Base-by-base conservation (phyloP, 2,888 invertebrate species). In the Ectobius pallidus region DNA sequence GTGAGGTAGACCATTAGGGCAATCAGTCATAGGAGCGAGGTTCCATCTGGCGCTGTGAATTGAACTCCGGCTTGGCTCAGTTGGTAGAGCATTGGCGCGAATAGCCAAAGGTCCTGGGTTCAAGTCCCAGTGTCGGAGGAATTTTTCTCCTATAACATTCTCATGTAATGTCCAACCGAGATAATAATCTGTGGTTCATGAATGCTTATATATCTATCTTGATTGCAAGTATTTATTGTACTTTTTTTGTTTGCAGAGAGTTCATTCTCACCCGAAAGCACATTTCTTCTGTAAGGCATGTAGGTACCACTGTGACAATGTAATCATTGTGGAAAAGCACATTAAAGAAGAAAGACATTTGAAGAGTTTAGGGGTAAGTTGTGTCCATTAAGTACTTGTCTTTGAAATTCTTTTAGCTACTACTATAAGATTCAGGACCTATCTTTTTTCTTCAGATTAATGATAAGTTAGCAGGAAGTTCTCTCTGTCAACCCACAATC, bases 261-360 rank as follows among this genome's bases (percentile, higher is more conserved):
- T 63, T 27, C 22, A 18, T 1, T 55, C 49, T 18, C 49, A 71
- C 68, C 71, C 71, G 2, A 34, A 49, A 20, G 73, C 73, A 58
- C 49, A 16, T 2, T 73, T 73, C 30, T 22, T 32, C 14, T 74
- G 74, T 44, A 65, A 58, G 32, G 67, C 72, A 16, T 74, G 74
- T 61, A 42, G 63, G 18, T 74, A 74, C 46, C 70, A 72, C 39
- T 74, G 74, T 67, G 74, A 74, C 49, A 70, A 11, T 3, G 16
- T 70, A 7, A 20, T 55, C 3, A 58, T 73, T 4, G 73, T 70
- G 9, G 42, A 73, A 25, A 70, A 73, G 14, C 73, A 73, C 16
- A 58, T 73, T 14, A 14, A 18, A 2, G 70, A 65, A 4, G 32
- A 32, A 30, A 46, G 70, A 7, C 73, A 73, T 22, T 6, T 18